Conservation (phyloP, 2,888 invertebrate species). For the Aphelenchoides bicaudatus region DNA sequence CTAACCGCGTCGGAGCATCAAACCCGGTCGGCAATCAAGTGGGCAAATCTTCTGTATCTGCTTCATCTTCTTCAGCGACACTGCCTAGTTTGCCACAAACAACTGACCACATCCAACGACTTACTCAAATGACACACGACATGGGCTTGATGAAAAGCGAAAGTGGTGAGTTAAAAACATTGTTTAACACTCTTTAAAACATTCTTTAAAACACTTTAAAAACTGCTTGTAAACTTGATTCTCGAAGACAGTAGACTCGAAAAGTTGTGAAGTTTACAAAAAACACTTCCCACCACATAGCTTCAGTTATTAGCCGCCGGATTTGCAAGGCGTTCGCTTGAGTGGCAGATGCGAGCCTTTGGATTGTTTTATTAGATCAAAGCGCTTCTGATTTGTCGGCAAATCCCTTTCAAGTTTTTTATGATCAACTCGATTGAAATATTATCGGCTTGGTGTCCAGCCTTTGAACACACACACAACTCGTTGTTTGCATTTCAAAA, state of each 20-base stretch:
- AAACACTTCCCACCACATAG: no score
- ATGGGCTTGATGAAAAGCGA: conserved; percentile 45
- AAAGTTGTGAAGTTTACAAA: no score
- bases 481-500: neutral
- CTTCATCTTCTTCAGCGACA: neutral
- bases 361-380: conserved; percentile 9
- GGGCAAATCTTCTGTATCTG: neutral
- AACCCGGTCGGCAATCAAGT: neutral
- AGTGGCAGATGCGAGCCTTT: neutral
- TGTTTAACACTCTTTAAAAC: conserved; percentile 1
- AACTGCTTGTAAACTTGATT: conserved; percentile 1
- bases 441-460: no score
- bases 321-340: no score
- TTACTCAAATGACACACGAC: conserved; percentile 51
- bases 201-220: conserved; percentile 1
- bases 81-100: no score
- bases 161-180: conserved; percentile 27
- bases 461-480: no score
- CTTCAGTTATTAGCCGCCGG: no score
- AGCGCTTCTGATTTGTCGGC: conserved; percentile 8
- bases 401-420: conserved; percentile 8
- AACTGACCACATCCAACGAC: conserved; percentile 39
- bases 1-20: conserved; percentile 10
- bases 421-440: conserved; percentile 7
- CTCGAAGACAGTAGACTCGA: no score